Conservation (phyloP, 2,888 invertebrate genomes). For the Ichneumoninae sp. region DNA sequence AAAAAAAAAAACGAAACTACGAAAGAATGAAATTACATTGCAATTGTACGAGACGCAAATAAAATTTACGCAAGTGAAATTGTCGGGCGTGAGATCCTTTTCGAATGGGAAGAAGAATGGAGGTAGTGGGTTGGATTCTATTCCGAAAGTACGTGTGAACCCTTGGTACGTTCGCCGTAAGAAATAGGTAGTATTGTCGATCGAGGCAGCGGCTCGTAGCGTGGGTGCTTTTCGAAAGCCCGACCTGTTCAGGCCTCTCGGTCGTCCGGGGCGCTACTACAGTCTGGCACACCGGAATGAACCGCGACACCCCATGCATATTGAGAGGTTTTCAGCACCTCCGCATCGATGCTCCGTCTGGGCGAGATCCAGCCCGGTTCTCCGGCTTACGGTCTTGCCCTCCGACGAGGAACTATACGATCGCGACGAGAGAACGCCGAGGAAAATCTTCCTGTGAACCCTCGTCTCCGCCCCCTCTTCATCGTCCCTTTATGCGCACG, state of each 20-base stretch:
- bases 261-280: constrained; percentile 2
- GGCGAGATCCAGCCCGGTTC: background rate
- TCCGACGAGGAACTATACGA: background rate
- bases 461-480: constrained; percentile 1
- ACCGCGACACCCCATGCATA: constrained; percentile 63
- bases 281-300: constrained; percentile 54
- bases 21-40: constrained; percentile 27
- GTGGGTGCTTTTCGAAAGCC: background rate
- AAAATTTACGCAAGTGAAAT: constrained; percentile 3
- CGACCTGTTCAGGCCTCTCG: background rate
- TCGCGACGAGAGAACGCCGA: constrained; percentile 5
- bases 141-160: constrained; percentile 7
- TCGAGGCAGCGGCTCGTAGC: constrained; percentile 14
- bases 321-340: constrained; percentile 58
- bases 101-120: background rate
- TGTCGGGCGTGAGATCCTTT: constrained; percentile 12
- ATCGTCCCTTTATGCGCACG: constrained; percentile 4
- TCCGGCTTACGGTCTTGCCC: background rate
- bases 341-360: constrained; percentile 4
- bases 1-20: background rate
- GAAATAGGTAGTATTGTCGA: constrained; percentile 55
- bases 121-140: constrained; percentile 2
- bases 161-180: constrained; percentile 38
- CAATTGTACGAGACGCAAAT: constrained; percentile 18
- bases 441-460: background rate